Evolutionary conservation across 2,888 invertebrate genomes (phyloP), one percentile per base, ranked within the genome.

Genomic region (Omphaloscelis lunosa): DNA sequence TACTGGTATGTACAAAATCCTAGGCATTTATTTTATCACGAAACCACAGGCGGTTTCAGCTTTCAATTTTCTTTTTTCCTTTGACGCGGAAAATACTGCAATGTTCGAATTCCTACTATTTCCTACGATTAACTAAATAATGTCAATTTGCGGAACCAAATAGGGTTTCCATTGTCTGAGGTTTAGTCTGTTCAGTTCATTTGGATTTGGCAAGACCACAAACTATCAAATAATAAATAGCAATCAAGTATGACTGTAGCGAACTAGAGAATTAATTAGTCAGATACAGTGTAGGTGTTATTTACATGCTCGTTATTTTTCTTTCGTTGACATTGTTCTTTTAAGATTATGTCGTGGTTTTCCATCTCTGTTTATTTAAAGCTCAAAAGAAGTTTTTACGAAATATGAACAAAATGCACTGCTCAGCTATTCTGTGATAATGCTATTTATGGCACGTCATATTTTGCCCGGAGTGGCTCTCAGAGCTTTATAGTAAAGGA

Each of bases 391-490:
- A 53, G 12, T 48, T 75, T 61, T 66, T 62, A 61, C 12, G 20
- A 29, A 81, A 72, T 62, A 72, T 58, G 11, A 77, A 82, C 70
- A 77, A 77, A 73, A 73, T 83, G 39, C 56, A 77, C 48, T 48
- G 48, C 56, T 51, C 41, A 63, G 63, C 48, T 85, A 73, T 63
- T 68, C 41, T 73, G 27, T 63, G 51, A 59, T 66, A 82, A 79
- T 79, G 68, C 29, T 79, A 59, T 84, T 75, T 80, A 80, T 70
- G 45, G 58, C 51, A 58, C 62, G 23, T 71, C 66, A 73, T 77
- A 85, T 73, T 85, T 77, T 73, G 39, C 58, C 17, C 20, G n/a
- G n/a, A 72, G 66, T 70, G 27, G 61, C 70, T 83, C 59, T 75
- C 65, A 75, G 27, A 81, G 51, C 15, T 76, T 58, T 45, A 72